Percentiles rank a stretch among this genome's conserved stretches.
These are phyloP conservation scores for Diorhabda elongata DNA, from an alignment of 1,140 invertebrate species.

Conservation along the genomic window DNA sequence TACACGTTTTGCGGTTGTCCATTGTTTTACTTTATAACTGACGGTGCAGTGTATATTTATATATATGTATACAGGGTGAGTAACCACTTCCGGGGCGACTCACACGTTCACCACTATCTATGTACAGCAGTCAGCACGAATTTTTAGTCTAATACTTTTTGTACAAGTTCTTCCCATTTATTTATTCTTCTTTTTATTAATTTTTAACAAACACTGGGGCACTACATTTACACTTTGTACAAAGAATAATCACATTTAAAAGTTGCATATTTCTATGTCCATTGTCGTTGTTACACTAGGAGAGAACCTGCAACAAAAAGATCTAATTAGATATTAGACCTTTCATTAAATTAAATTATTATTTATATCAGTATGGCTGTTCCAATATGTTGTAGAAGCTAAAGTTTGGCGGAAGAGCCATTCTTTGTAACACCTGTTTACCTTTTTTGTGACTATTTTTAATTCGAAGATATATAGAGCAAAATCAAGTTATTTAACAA, in stretches of 20 bases:
- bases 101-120: constrained; percentile 40
- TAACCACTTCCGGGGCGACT: constrained; percentile 34
- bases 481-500: too few relatives aligned
- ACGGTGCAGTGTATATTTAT: constrained; percentile 30
- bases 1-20: constrained; percentile 37
- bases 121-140: constrained; percentile 45
- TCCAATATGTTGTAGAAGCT: too few relatives aligned
- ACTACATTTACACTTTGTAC: constrained; percentile 51
- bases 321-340: background rate
- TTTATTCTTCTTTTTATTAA: constrained; percentile 7
- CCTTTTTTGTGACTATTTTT: too few relatives aligned
- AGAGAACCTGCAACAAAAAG: constrained; percentile 41
- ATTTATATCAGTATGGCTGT: too few relatives aligned
- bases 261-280: constrained; percentile 49
- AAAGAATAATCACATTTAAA: constrained; percentile 50
- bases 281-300: constrained; percentile 45
- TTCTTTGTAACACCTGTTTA: too few relatives aligned
- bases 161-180: constrained; percentile 45
- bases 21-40: constrained; percentile 30
- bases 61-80: constrained; percentile 21
- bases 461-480: too few relatives aligned
- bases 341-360: too few relatives aligned
- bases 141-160: constrained; percentile 47
- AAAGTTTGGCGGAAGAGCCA: too few relatives aligned
- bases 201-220: constrained; percentile 47